These are phyloP conservation scores for Bibio marci DNA, from an alignment of 2,888 invertebrate genomes.

Conservation along the genomic window DNA sequence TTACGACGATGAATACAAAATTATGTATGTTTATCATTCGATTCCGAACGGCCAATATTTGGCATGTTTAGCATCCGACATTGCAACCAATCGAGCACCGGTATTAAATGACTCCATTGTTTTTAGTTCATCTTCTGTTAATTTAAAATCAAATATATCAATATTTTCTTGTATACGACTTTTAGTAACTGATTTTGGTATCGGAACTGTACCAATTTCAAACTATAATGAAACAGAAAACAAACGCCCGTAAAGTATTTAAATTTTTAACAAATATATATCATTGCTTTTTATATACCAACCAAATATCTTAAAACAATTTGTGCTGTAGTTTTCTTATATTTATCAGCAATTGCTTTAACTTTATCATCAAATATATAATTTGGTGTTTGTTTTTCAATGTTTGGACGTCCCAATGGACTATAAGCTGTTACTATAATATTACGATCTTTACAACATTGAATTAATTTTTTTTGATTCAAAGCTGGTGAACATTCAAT, in stretches of 20 bases:
- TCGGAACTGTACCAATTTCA: conserved; percentile 34
- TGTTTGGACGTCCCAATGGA: conserved; percentile 57
- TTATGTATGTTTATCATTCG: conserved; percentile 11
- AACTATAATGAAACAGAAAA: conserved; percentile 16
- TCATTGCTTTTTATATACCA: no score
- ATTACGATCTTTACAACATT: conserved; percentile 42
- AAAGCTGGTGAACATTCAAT: conserved; percentile 42
- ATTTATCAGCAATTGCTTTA: conserved; percentile 41
- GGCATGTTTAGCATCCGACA: conserved; percentile 14
- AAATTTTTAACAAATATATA: neutral
- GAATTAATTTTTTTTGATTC: conserved; percentile 47
- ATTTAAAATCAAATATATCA: conserved; percentile 37
- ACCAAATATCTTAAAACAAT: conserved; percentile 42
- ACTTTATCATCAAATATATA: conserved; percentile 29
- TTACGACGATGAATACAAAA: no score
- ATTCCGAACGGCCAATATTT: conserved; percentile 9
- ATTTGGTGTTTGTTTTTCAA: conserved; percentile 32
- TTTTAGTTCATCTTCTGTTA: conserved; percentile 32
- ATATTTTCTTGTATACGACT: conserved; percentile 35
- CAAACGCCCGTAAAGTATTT: neutral
- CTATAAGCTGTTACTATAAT: conserved; percentile 61
- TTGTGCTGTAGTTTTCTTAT: conserved; percentile 49
- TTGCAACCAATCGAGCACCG: conserved; percentile 18
- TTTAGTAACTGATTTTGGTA: conserved; percentile 37
- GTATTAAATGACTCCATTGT: conserved; percentile 34